Base-by-base conservation (phyloP, 2,888 invertebrate genomes). In the Apotomis betuletana region DNA sequence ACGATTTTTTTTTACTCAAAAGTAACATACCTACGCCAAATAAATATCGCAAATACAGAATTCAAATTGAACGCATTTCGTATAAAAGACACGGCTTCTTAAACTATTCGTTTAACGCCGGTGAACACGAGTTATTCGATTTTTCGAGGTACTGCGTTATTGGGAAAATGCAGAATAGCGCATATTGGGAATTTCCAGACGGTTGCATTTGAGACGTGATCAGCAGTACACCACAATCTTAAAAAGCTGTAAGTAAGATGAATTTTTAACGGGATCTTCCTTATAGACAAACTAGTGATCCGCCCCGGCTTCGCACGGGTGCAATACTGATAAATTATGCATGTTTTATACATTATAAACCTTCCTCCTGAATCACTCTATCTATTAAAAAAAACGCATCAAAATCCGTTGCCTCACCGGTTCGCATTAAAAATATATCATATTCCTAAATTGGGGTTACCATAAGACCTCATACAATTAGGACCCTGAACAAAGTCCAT, bases 151-250 rank as follows among this genome's bases (percentile, higher is more conserved):
- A 36, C n/a, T 5, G 38, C 55, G 61, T 57, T 79, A 81, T 83
- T 81, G 80, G 77, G 13, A 27, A 27, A 38, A 78, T 79, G 77
- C 80, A 83, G 86, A 84, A 87, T 84, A 81, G 82, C 79, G 84
- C 85, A 81, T 87, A 87, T 87, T 85, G 85, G 81, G 81, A 83
- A 88, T 83, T 85, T 85, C 83, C 81, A 85, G 85, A 80, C 81
- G 80, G 75, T 77, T 67, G 69, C 76, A 73, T 51, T 60, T 65
- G 51, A 63, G 76, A 89, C 87, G 87, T 87, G 90, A 87, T 81
- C 82, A 74, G 78, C 73, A 78, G 76, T 38, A 6, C n/a, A 63
- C 58, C 64, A 68, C 73, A 38, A 5, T 8, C 10, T 10, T 12
- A 12, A 3, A 13, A 1, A 57, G 58, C 58, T 58, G 38, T 58